Conservation (phyloP, 2,888 invertebrate genomes). For the Gibbula magus region DNA sequence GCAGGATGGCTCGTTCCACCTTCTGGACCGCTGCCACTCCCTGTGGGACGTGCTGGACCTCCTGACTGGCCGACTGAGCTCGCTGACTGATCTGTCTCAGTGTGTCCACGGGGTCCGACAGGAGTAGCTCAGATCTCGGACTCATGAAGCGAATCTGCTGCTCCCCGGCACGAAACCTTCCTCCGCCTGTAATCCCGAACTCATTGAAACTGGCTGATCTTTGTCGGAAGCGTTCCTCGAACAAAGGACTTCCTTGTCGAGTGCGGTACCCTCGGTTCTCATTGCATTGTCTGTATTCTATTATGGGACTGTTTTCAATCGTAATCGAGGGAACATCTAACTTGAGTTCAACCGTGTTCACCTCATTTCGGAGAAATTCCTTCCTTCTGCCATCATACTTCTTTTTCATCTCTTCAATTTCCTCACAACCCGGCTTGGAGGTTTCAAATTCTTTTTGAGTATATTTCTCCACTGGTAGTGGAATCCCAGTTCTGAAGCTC, state of each 20-base stretch:
- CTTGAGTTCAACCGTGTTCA: conserved; percentile 8
- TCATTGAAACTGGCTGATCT: neutral
- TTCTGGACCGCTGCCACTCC: conserved; percentile 10
- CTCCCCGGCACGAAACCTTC: neutral
- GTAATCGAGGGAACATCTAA: neutral
- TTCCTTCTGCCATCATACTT: neutral
- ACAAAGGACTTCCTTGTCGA: neutral
- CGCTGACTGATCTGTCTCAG: neutral
- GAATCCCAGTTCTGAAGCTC: no score
- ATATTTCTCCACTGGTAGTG: no score
- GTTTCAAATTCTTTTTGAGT: neutral
- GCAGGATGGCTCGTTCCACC: conserved; percentile 9
- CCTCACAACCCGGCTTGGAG: neutral
- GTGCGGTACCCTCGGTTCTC: neutral
- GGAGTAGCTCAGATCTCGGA: neutral
- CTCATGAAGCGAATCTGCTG: neutral
- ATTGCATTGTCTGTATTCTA: neutral
- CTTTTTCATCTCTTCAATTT: neutral
- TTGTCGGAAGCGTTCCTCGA: neutral
- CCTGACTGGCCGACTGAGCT: neutral
- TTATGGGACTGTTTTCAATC: conserved; percentile 1
- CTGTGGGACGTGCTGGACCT: neutral
- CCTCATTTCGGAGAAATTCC: neutral
- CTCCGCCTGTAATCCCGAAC: neutral
- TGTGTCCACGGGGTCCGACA: neutral